Percentiles rank a stretch among this genome's conserved stretches.
Evolutionary conservation across 2,888 invertebrate genomes (phyloP).

Genomic region (Eudemis profundana): DNA sequence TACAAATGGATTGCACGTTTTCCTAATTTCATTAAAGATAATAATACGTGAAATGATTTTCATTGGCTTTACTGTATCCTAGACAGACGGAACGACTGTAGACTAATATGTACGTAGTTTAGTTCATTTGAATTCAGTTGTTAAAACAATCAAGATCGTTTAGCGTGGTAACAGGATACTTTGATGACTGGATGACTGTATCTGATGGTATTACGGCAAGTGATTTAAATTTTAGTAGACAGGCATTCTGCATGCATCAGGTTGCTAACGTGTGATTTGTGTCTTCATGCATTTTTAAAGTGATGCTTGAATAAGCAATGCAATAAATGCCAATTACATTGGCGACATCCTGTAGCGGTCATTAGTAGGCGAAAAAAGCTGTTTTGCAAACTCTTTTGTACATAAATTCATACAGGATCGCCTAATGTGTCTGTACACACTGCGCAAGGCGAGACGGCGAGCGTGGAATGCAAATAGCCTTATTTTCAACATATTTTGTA

Average conservation of each 20-base stretch:
- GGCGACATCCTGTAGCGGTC: conserved; percentile 34
- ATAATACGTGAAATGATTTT: conserved; percentile 8
- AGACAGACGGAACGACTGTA: background rate
- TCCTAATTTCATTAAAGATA: conserved; percentile 22
- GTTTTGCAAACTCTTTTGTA: conserved; percentile 51
- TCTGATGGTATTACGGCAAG: conserved; percentile 15
- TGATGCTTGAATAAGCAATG: no score
- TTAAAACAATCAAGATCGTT: conserved; percentile 39
- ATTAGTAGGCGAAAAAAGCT: conserved; percentile 40
- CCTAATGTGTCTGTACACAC: conserved; percentile 55
- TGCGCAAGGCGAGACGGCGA: conserved; percentile 50
- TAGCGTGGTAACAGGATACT: conserved; percentile 33
- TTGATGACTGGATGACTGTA: conserved; percentile 34
- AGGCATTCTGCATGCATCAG: background rate
- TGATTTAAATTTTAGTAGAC: conserved; percentile 23
- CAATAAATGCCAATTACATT: no score
- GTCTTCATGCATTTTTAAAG: conserved; percentile 17
- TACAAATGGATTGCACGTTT: conserved; percentile 37
- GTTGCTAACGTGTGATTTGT: conserved; percentile 4
- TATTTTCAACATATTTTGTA: conserved; percentile 58
- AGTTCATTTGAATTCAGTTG: conserved; percentile 25
- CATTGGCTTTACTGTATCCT: background rate
- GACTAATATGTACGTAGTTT: background rate
- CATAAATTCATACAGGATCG: conserved; percentile 57
- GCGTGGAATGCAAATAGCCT: conserved; percentile 59